Evolutionary conservation across 2,113 vertebrate genomes (phyloP), one percentile per base, ranked within the genome.

Genomic region (Plecturocebus donacophilus): DNA sequence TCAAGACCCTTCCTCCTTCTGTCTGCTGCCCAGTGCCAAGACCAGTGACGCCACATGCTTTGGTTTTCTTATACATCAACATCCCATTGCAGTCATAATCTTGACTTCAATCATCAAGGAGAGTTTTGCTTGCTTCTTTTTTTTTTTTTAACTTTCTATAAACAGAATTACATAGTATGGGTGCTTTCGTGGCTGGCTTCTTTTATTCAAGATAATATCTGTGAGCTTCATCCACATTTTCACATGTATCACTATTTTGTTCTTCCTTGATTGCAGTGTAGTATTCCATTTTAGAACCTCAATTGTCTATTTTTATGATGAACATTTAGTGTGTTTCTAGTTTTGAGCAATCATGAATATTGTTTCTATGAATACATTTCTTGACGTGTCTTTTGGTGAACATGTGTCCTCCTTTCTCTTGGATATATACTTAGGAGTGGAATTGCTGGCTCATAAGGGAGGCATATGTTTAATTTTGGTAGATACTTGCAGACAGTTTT

Each of bases 51-150:
- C 2, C 38, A 38, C 1, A 45, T 3, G 2, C 10, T 2, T 61
- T 61, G 35, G 32, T 80, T 81, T 90, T 58, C 16, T 84, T 47
- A 35, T 0, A 49, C 5, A 17, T 20, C 21, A 82, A 8, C 13
- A 52, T 40, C 38, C 13, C 17, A 58, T 71, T 76, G 32, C 11
- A 45, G 42, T 19, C 32, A 49, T 13, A 35, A 66, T 90, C 85
- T 88, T 94, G 79, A 75, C n/a, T 70, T 80, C 16, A 73, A 27
- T 52, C 11, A 75, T 42, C 54, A 95, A 77, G 56, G 30, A 82
- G 13, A 90, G 6, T 38, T 94, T 64, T 47, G 16, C 20, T 14
- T 23, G 47, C 58, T 91, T n/a, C n/a, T n/a, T 27, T 76, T 17
- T 47, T 61, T 86, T 6, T 54, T 11, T 16, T 38, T 32, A 90